phyloP scores from a whole-genome alignment of 1,140 invertebrate genomes.

The Bombus huntii region DNA sequence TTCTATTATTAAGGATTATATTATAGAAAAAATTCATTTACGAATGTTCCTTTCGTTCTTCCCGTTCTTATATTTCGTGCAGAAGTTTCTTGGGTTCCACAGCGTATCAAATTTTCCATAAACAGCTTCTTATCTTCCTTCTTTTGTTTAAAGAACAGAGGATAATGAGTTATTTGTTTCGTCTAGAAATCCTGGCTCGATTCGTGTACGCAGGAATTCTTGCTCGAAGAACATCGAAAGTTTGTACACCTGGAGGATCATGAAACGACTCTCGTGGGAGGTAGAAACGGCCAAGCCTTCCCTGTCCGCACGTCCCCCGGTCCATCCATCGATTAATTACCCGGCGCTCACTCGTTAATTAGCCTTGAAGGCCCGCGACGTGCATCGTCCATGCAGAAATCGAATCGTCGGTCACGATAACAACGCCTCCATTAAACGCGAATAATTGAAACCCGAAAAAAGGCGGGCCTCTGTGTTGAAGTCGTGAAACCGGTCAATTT shows the following conservation, averaged over 20 bases:
- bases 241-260: background rate
- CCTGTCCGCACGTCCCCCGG: constrained; percentile 31
- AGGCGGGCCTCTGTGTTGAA: background rate
- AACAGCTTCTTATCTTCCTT: too few species aligned
- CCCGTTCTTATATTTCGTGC: too few species aligned
- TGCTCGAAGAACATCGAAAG: background rate
- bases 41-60: too few species aligned
- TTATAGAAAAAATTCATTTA: too few species aligned
- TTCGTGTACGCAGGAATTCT: background rate
- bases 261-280: constrained; percentile 33
- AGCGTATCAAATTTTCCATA: too few species aligned
- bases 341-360: constrained; percentile 66
- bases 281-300: constrained; percentile 18
- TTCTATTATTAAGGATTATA: too few species aligned
- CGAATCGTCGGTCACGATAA: constrained; percentile 31
- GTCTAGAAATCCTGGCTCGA: background rate
- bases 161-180: background rate
- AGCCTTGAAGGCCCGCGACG: constrained; percentile 60
- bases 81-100: too few species aligned
- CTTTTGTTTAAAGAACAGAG: background rate
- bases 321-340: constrained; percentile 69
- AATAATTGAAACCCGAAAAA: constrained; percentile 28
- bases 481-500: constrained; percentile 16
- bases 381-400: constrained; percentile 28
- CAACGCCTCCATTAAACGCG: constrained; percentile 42